phyloP scores from a whole-genome alignment of 2,888 invertebrate genomes.

The Pheosia tremula region DNA sequence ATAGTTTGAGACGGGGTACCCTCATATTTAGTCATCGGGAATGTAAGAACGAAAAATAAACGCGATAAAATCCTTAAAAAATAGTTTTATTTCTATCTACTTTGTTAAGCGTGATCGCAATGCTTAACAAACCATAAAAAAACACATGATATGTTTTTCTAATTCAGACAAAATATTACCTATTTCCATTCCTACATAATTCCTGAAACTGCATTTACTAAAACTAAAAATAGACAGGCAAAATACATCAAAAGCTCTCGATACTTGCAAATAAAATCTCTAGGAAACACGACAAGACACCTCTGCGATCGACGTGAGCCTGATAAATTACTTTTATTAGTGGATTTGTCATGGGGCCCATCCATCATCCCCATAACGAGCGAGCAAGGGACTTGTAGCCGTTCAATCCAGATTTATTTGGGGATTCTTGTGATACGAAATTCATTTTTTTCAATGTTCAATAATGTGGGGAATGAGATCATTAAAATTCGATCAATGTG shows the following conservation, averaged over 20 bases:
- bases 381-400: conserved; percentile 36
- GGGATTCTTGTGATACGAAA: conserved; percentile 31
- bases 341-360: conserved; percentile 54
- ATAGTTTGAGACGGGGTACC: no score
- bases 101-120: no score
- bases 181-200: not conserved
- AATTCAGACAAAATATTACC: not conserved
- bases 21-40: no score
- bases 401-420: conserved; percentile 41
- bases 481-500: not conserved
- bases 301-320: conserved; percentile 54
- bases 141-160: not conserved
- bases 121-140: no score
- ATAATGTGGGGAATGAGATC: not conserved
- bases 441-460: conserved; percentile 8
- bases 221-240: not conserved
- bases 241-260: not conserved
- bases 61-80: no score
- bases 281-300: conserved; percentile 38
- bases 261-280: conserved; percentile 31
- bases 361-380: conserved; percentile 51
- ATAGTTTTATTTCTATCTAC: no score
- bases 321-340: conserved; percentile 74
- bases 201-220: not conserved
- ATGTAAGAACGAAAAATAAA: no score